Evolutionary conservation across 2,113 vertebrate species (phyloP), one percentile per base, ranked within the genome.

Genomic region (Arothron firmamentum): DNA sequence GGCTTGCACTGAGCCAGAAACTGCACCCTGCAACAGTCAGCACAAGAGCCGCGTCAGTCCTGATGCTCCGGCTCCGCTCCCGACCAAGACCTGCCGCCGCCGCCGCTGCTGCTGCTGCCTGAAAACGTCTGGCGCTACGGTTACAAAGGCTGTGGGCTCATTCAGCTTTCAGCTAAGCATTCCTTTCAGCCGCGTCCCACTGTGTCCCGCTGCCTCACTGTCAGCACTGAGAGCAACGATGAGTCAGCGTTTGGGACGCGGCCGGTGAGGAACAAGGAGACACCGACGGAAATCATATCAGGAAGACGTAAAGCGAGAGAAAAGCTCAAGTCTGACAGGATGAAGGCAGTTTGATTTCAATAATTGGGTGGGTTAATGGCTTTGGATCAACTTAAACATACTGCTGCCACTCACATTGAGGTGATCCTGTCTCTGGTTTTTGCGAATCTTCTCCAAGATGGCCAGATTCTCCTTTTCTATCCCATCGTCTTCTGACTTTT

Each of bases 371-470:
- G 3, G 6, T 4, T 28, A 3, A 6, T 28, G 28, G 34, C 34
- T 38, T 38, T 38, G 34, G 34, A 38, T 9, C 34, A 38, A 12
- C 25, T 12, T 38, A 12, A 12, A 38, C 8, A 38, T 1, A 11
- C 6, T 45, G 16, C 7, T 47, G 45, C 15, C 58, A 90, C 96
- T 92, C 90, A 99, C 96, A 84, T 97, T 98, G 85, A 98, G 92
- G 88, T 97, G 95, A 89, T 97, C 96, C 90, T 98, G 95, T 82
- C 96, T 94, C 92, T 98, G 96, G 92, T 94, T 98, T 89, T 96
- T 98, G 78, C 95, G 93, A 67, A 99, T 98, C 89, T 97, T 98
- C 87, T 99, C 96, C 86, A 99, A 90, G 84, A 98, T 94, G 67
- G 94, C 96, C 85, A 98, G 91, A 72, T 98, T 97, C 84, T 98